Evolutionary conservation across 2,797 vertebrate species (phyloP).

Genomic region (Rhodeus uyekii): DNA sequence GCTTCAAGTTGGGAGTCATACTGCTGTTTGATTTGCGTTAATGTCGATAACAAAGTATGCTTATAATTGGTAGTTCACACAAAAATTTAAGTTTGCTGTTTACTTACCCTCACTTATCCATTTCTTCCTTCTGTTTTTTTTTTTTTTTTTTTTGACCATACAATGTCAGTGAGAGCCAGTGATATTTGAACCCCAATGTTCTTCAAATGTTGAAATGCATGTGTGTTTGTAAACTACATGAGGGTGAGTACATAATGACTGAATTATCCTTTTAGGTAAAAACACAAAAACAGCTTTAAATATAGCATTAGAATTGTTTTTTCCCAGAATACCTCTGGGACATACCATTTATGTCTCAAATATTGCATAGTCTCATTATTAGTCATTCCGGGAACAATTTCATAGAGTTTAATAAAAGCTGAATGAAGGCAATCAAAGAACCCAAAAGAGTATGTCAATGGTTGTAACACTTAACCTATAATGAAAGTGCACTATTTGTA

Average conservation of each 20-base stretch:
- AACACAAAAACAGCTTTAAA: neutral
- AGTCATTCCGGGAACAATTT: neutral
- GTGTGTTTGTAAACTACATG: neutral
- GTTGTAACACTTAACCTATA: slow-evolving; percentile 57
- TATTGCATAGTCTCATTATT: neutral
- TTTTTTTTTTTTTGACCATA: neutral
- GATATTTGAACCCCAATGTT: neutral
- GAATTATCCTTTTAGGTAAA: neutral
- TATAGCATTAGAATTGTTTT: neutral
- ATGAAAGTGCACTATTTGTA: slow-evolving; percentile 56
- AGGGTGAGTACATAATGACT: neutral
- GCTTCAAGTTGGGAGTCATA: neutral
- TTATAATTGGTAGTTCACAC: neutral
- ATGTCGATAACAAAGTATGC: neutral
- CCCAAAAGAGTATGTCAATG: slow-evolving; percentile 31
- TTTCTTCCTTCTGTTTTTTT: neutral
- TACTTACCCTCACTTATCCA: neutral
- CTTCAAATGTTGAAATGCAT: neutral
- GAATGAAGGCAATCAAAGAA: slow-evolving; percentile 22
- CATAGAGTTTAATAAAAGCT: slow-evolving; percentile 27
- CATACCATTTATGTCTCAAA: neutral
- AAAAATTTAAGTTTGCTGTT: neutral
- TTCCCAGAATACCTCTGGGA: neutral
- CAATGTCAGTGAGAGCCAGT: neutral
- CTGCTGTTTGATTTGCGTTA: neutral